Evolutionary conservation across 2,113 vertebrate species (phyloP).

Genomic region (Pollimyrus isidori): DNA sequence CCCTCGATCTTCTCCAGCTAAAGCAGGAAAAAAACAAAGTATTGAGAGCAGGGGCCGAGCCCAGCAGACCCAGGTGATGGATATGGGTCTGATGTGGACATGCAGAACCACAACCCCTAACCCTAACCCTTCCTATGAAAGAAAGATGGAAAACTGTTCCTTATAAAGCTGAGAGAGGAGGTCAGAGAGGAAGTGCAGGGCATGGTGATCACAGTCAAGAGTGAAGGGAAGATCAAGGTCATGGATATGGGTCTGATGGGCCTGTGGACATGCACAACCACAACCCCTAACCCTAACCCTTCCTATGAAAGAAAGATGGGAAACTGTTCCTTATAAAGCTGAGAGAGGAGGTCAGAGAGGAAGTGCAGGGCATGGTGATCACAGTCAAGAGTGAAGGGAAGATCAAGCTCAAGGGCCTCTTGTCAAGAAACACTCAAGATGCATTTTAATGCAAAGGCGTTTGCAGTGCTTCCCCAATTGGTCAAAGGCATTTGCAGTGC

Average conservation of each 20-base stretch:
- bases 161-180: too few relatives aligned
- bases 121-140: not conserved
- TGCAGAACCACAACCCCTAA: not conserved
- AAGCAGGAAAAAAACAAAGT: conserved; percentile 15
- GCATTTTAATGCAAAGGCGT: not conserved
- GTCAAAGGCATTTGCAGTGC: too few relatives aligned
- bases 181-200: not conserved
- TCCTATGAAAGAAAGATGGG: not conserved
- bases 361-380: not conserved
- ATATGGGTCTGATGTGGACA: not conserved
- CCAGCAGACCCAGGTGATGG: not conserved
- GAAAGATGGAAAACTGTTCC: not conserved
- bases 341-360: not conserved
- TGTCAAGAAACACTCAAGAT: not conserved
- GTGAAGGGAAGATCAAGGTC: not conserved
- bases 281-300: not conserved
- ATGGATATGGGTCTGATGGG: not conserved
- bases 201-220: not conserved
- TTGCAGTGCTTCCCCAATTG: not conserved
- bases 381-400: not conserved
- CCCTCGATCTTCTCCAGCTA: conserved; percentile 35
- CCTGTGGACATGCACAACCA: not conserved
- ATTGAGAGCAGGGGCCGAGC: not conserved
- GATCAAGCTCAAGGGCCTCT: not conserved
- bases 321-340: not conserved